phyloP scores from a whole-genome alignment of 2,113 vertebrate species.

The Zosterops lateralis region DNA sequence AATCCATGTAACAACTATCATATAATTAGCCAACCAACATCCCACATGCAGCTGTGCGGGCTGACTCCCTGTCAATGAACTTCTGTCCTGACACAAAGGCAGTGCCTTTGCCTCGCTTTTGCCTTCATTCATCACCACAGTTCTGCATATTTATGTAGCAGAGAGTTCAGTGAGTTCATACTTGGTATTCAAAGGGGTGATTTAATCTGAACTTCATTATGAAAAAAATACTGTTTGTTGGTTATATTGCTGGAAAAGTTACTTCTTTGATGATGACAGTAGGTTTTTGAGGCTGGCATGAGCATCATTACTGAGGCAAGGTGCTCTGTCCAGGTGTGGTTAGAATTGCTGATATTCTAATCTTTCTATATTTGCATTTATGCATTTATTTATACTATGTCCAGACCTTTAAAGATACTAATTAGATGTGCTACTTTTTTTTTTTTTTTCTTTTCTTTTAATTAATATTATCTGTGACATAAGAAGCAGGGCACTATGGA shows the following conservation, averaged over 20 bases:
- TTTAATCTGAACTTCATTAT: background rate
- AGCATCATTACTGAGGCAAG: background rate
- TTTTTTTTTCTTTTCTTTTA: background rate
- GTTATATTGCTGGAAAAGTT: background rate
- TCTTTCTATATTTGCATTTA: background rate
- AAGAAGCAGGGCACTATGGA: background rate
- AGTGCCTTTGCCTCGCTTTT: background rate
- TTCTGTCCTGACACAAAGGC: slow-evolving; percentile 38
- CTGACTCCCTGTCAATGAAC: slow-evolving; percentile 19
- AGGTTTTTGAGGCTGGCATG: background rate
- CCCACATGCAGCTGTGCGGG: slow-evolving; percentile 38
- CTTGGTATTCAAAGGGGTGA: background rate
- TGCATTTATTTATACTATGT: background rate
- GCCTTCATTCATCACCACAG: background rate
- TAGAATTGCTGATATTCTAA: background rate
- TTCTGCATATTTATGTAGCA: background rate
- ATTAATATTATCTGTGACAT: background rate
- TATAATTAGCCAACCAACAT: slow-evolving; percentile 29
- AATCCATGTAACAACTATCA: background rate
- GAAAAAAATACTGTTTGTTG: background rate
- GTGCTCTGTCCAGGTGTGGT: background rate
- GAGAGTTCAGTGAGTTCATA: background rate
- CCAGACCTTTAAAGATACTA: background rate
- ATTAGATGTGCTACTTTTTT: background rate
- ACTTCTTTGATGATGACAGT: background rate